Base-by-base conservation (phyloP, 2,888 invertebrate genomes). In the Tachina grossa region DNA sequence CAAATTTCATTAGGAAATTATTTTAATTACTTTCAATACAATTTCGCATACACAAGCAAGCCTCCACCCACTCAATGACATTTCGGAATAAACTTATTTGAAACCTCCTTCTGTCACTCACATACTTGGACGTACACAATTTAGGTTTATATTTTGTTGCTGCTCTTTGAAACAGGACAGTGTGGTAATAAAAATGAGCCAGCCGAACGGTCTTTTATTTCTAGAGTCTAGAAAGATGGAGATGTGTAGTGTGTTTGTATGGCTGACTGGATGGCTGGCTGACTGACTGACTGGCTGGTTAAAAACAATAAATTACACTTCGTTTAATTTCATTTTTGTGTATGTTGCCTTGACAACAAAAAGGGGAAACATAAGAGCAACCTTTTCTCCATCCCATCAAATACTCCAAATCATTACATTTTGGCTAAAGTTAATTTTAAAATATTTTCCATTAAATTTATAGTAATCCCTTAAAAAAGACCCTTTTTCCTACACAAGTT, bases 381-480 rank as follows among this genome's bases (percentile, higher is more conserved):
- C 68, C 19, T 72, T 74, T 61, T 45, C 55, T 57, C 10, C 68
- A 31, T 39, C 2, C 49, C 49, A 47, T n/a, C 6, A 9, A 59
- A 39, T 65, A 43, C 16, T 59, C 10, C 14, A 55, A n/a, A 57
- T 22, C 19, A 61, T 45, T 43, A 66, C 19, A 59, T 41, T 75
- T 80, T 66, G 49, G 5, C 65, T 51, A 74, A 77, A 81, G 81
- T 84, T 72, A 81, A 77, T 77, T 81, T 81, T 77, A 69, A 82
- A 82, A 85, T 85, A 85, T 78, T 81, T 84, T 63, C 66, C 78
- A 78, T 78, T 85, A 77, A 74, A 57, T 78, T 85, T 74, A 74
- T 14, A 78, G n/a, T 49, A 76, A 76, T 78, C 71, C 65, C 53
- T 78, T 76, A 43, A 74, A 39, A 31, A 51, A 22, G 43, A 71